Evolutionary conservation across 2,113 vertebrate genomes (phyloP), one percentile per base, ranked within the genome.

Genomic region (Rhegmatorhina hoffmannsi): DNA sequence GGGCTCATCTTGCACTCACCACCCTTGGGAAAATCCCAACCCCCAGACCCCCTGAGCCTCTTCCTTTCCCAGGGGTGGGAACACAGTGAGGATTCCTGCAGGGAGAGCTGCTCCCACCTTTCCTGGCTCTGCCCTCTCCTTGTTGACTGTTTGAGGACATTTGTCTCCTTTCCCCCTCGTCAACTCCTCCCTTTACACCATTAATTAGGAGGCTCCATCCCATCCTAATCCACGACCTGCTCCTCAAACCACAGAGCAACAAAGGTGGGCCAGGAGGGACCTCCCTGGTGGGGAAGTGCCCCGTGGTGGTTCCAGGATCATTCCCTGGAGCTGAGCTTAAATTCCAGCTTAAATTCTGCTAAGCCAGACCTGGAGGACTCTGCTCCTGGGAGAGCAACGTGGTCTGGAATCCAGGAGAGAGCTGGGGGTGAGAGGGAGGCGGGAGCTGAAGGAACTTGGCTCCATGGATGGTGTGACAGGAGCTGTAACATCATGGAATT

Each of bases 211-310:
- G 7, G 20, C 11, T 58, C 66, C n/a, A 4, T 4, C 74, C 24
- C 55, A 23, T 23, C 55, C 55, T 4, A 14, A n/a, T 23, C n/a
- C 72, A 2, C 1, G 33, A 38, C 28, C 13, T 8, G 49, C 36
- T 58, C 81, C 69, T 24, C 8, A 20, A 77, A 23, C 18, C 69
- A 16, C 52, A 19, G 17, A 10, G 23, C 20, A 25, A 20, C 10
- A 28, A 47, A 31, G 0, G 2, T 0, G 13, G 84, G 16, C 44
- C 76, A 20, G 53, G n/a, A 55, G 8, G 46, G 62, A 15, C 31
- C 28, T 25, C 7, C 3, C 0, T 0, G 62, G 11, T 1, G 11
- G 38, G 47, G 33, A 56, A 23, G 1, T 1, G 8, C n/a, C 76
- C 2, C 1, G 16, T 0, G 3, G 5, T 6, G 34, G n/a, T 28